Evolutionary conservation across 2,113 vertebrate genomes (phyloP).

Genomic region (Corvus cornix): DNA sequence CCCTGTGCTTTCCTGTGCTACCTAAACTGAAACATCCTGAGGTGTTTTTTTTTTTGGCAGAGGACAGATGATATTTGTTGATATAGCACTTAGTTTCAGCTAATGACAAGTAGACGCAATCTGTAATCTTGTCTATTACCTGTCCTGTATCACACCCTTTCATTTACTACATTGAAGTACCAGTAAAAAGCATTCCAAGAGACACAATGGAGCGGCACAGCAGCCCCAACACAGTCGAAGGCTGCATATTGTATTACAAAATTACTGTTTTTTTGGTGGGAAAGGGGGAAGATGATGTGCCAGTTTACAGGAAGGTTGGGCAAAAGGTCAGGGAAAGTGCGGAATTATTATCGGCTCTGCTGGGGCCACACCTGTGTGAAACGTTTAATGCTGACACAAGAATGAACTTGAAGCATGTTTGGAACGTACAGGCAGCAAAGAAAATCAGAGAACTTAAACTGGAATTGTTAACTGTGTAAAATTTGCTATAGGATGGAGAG

Average conservation of each 20-base stretch:
- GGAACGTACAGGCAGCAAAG: slow-evolving; percentile 21
- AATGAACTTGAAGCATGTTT: slow-evolving; percentile 71
- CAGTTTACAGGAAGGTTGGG: slow-evolving; percentile 70
- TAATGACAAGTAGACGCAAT: slow-evolving; percentile 54
- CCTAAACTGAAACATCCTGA: not conserved
- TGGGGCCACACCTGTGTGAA: slow-evolving; percentile 68
- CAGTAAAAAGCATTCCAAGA: slow-evolving; percentile 65
- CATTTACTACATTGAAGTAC: slow-evolving; percentile 41
- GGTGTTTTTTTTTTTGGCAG: not conserved
- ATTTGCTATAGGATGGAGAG: not conserved
- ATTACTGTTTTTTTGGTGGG: not conserved
- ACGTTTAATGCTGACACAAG: slow-evolving; percentile 72
- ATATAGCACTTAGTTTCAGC: slow-evolving; percentile 29
- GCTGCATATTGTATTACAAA: slow-evolving; percentile 62
- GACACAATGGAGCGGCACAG: slow-evolving; percentile 19
- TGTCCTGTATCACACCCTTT: slow-evolving; percentile 36
- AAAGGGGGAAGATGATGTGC: not conserved
- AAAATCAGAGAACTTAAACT: slow-evolving; percentile 1
- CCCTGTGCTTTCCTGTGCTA: not conserved
- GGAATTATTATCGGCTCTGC: slow-evolving; percentile 67
- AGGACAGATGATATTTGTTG: slow-evolving; percentile 12
- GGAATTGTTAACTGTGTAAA: not conserved
- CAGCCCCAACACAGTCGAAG: not conserved
- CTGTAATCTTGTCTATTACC: slow-evolving; percentile 31
- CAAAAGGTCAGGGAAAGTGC: slow-evolving; percentile 79